A percentile compares a stretch with the other conserved stretches of the same genome.
These are phyloP conservation scores for Epinotia nisella DNA, from an alignment of 2,888 invertebrate genomes.

Conservation along the genomic window DNA sequence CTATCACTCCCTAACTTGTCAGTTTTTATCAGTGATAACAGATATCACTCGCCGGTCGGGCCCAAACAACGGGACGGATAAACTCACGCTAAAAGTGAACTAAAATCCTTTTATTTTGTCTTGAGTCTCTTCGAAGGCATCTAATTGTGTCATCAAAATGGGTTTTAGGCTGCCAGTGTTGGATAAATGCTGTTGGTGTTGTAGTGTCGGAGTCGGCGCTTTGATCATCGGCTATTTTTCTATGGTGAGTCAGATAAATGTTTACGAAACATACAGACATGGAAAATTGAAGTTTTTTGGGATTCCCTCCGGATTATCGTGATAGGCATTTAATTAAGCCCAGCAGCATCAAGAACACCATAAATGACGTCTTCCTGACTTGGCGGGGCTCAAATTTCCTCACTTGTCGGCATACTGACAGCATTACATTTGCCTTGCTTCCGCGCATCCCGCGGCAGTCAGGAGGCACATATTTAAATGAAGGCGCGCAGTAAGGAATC, in stretches of 20 bases:
- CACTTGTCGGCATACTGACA: no score
- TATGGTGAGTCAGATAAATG: constrained; percentile 62
- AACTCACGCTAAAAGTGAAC: not conserved
- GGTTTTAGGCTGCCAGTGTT: constrained; percentile 60
- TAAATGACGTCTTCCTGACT: no score
- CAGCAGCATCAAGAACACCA: no score
- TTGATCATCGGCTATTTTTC: constrained; percentile 74
- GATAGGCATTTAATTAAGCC: not conserved
- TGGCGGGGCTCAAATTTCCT: no score
- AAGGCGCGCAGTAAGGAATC: no score
- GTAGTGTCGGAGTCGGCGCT: constrained; percentile 66
- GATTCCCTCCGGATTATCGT: not conserved
- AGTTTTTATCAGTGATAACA: constrained; percentile 36
- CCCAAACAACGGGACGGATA: constrained; percentile 29
- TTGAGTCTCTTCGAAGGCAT: not conserved
- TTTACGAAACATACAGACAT: not conserved
- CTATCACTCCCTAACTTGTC: constrained; percentile 16
- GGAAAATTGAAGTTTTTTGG: not conserved
- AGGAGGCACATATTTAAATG: no score
- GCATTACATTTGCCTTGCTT: no score
- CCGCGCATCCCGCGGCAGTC: no score
- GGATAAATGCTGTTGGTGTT: constrained; percentile 69
- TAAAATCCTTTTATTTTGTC: not conserved
- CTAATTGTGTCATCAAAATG: constrained; percentile 48
- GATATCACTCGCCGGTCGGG: constrained; percentile 20